phyloP scores from a whole-genome alignment of 1,140 invertebrate genomes.

The Aradophagus sp. region DNA sequence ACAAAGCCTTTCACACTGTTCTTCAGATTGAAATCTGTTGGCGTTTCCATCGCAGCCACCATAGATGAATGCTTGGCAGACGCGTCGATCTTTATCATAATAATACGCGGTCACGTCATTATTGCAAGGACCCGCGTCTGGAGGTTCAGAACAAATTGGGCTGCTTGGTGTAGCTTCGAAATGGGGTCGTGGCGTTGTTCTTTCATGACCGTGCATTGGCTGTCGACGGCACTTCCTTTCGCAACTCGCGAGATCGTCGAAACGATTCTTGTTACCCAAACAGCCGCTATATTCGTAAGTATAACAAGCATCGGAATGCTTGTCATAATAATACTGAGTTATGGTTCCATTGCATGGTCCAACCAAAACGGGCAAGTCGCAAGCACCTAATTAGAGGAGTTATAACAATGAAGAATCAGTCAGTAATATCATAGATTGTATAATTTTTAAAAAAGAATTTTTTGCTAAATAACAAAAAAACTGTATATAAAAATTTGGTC shows the following conservation, averaged over 20 bases:
- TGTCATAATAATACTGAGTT: slow-evolving; percentile 85
- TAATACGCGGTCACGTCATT: slow-evolving; percentile 82
- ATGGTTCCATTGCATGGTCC: slow-evolving; percentile 83
- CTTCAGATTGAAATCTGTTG: slow-evolving; percentile 86
- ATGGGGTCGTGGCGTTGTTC: slow-evolving; percentile 16
- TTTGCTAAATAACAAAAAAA: background rate
- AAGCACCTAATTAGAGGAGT: slow-evolving; percentile 82
- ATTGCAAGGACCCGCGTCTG: slow-evolving; percentile 84
- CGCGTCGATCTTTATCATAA: slow-evolving; percentile 79
- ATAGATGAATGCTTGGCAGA: slow-evolving; percentile 84
- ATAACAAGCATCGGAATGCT: slow-evolving; percentile 78
- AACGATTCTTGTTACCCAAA: slow-evolving; percentile 83
- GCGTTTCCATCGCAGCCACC: slow-evolving; percentile 89
- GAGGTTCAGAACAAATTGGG: slow-evolving; percentile 77
- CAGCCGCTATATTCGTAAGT: slow-evolving; percentile 83
- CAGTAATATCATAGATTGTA: too few species aligned
- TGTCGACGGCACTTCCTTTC: slow-evolving; percentile 65
- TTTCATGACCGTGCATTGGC: slow-evolving; percentile 20
- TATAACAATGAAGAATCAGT: too few species aligned
- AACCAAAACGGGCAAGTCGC: slow-evolving; percentile 82
- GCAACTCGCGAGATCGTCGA: slow-evolving; percentile 74
- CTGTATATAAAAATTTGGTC: too few species aligned
- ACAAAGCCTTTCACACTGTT: slow-evolving; percentile 88
- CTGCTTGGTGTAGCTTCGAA: slow-evolving; percentile 43
- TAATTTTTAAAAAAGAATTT: background rate